Base-by-base conservation (phyloP, 2,888 invertebrate species). In the Nomada goodeniana region DNA sequence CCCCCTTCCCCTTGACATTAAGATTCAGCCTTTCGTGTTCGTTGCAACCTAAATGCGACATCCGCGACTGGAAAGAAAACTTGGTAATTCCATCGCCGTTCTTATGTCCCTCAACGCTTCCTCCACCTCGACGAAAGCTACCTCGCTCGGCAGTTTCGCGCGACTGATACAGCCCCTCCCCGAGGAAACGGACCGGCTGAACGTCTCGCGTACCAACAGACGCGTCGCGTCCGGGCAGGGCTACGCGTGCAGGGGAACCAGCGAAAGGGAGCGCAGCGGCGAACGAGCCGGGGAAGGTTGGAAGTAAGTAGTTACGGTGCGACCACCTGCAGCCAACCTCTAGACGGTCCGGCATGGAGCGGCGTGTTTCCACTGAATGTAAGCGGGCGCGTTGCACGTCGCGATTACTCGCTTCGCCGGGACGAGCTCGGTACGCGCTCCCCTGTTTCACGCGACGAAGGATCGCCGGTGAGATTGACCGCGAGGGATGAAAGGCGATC, bases 291-390 rank as follows among this genome's bases (percentile, higher is more conserved):
- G 23, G 23, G 23, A 77, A 85, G 36, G 82, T 73, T 67, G 75
- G 64, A 61, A 75, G 47, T 7, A 7, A 47, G 53, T 81, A 72
- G 77, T 73, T 73, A 60, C 44, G 42, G 64, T 50, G 57, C 86
- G 86, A 87, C 83, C 83, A 80, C 80, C 81, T 76, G 86, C 80
- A 71, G 76, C 59, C 75, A 80, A 59, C 77, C 78, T 65, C 50
- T 69, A 20, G 36, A 23, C 36, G 44, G 71, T 57, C 61, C 80
- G 60, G 63, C 68, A 69, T 67, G 68, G 77, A 23, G 70, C 53
- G 61, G 42, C 73, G 63, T 44, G 76, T 72, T 81, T 67, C 60
- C 74, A 64, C 64, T 69, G 80, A 71, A 70, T 72, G 63, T 76
- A 61, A 68, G 36, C 74, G 63, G 67, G 65, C 64, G 65, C 71